phyloP scores from a whole-genome alignment of 2,797 vertebrate species.

The Oreonectes daqikongensis region DNA sequence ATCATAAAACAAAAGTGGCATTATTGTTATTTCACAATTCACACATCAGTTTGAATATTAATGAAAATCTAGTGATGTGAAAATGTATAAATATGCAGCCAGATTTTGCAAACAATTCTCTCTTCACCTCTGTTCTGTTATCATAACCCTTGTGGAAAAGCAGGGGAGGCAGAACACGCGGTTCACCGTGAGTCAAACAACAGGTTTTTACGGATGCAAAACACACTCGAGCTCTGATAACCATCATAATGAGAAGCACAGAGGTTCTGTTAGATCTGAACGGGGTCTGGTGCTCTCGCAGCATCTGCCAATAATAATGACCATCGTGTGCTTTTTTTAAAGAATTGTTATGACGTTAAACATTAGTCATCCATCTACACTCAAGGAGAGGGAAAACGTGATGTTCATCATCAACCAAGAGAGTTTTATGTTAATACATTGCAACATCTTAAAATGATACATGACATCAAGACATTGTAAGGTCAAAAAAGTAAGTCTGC shows the following conservation, averaged over 20 bases:
- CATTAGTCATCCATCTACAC: slow-evolving; percentile 7
- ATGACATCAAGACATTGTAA: neutral
- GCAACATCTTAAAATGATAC: neutral
- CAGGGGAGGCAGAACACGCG: slow-evolving; percentile 10
- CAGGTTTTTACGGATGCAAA: slow-evolving; percentile 43
- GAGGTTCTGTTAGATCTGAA: slow-evolving; percentile 28
- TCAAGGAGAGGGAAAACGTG: neutral
- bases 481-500: slow-evolving; percentile 20
- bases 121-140: neutral
- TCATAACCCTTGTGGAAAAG: neutral
- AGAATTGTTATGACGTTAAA: neutral
- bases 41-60: too few species aligned
- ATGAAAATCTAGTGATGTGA: too few species aligned
- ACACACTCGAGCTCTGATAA: slow-evolving; percentile 48
- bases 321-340: neutral
- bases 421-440: too few species aligned
- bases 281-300: slow-evolving; percentile 17
- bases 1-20: too few species aligned
- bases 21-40: too few species aligned
- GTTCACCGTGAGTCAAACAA: slow-evolving; percentile 48
- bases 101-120: neutral
- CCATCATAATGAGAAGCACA: slow-evolving; percentile 49
- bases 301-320: slow-evolving; percentile 20
- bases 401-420: neutral
- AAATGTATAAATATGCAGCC: too few species aligned